Percentiles rank a stretch among this genome's conserved stretches.
Evolutionary conservation across 2,888 invertebrate species (phyloP).

Genomic region (Mamestra brassicae): DNA sequence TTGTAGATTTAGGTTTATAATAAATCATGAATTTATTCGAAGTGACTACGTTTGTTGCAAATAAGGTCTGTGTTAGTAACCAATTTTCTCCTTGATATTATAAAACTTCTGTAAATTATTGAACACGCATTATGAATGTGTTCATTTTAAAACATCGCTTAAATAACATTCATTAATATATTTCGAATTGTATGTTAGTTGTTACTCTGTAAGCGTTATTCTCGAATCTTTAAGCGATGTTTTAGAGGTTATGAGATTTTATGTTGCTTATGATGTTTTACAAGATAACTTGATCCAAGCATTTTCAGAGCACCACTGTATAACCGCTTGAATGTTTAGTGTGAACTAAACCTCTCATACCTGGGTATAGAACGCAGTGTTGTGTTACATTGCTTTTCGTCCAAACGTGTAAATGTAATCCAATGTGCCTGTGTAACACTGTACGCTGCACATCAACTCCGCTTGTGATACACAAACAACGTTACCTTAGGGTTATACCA

Average conservation of each 20-base stretch:
- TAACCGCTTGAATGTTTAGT: conserved; percentile 63
- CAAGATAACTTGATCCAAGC: conserved; percentile 46
- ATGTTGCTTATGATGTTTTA: conserved; percentile 61
- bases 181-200: conserved; percentile 38
- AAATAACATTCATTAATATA: conserved; percentile 21
- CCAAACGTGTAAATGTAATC: conserved; percentile 49
- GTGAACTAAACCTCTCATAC: conserved; percentile 55
- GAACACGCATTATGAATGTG: conserved; percentile 43
- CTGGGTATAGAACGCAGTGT: conserved; percentile 44
- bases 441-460: conserved; percentile 64
- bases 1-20: conserved; percentile 31
- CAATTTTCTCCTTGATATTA: conserved; percentile 49
- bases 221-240: conserved; percentile 56
- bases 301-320: conserved; percentile 57
- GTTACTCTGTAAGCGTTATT: conserved; percentile 16
- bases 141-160: conserved; percentile 62
- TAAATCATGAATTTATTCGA: conserved; percentile 35
- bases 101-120: conserved; percentile 42
- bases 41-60: conserved; percentile 64
- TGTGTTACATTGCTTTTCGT: conserved; percentile 58
- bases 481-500: conserved; percentile 74
- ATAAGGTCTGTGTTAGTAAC: conserved; percentile 52
- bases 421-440: conserved; percentile 64
- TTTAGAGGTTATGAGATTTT: conserved; percentile 51
- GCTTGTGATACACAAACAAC: conserved; percentile 75